phyloP scores from a whole-genome alignment of 2,113 vertebrate species.

The Coregonus clupeaformis region DNA sequence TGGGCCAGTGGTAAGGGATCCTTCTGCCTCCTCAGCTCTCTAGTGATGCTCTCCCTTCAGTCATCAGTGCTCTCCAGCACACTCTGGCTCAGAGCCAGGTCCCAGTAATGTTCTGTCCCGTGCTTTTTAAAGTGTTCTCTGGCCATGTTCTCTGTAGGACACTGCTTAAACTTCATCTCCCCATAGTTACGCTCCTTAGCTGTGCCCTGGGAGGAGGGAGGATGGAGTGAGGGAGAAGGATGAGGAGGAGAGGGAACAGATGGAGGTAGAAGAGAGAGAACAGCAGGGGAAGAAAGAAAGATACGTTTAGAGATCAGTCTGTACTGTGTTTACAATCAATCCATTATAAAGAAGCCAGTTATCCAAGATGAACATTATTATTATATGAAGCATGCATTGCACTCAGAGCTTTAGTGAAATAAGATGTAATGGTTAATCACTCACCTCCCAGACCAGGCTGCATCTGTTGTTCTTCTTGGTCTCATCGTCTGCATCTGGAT shows the following conservation, averaged over 20 bases:
- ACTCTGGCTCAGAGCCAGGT: slow-evolving; percentile 92
- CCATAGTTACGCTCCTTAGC: slow-evolving; percentile 93
- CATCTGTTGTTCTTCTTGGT: slow-evolving; percentile 94
- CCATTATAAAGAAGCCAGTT: too few species aligned
- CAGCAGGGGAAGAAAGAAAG: neutral
- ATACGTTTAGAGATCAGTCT: too few species aligned
- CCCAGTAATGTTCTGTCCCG: slow-evolving; percentile 96
- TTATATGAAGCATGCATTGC: too few species aligned
- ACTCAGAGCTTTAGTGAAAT: too few species aligned
- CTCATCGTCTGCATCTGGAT: slow-evolving; percentile 87
- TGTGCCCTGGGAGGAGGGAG: slow-evolving; percentile 81
- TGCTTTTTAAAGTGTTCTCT: slow-evolving; percentile 99
- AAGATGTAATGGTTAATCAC: slow-evolving; percentile 27
- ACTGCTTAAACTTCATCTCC: slow-evolving; percentile 98
- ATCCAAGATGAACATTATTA: too few species aligned
- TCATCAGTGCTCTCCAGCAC: slow-evolving; percentile 90
- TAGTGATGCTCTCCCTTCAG: slow-evolving; percentile 48
- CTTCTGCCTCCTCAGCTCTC: too few species aligned
- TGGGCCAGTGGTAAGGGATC: too few species aligned
- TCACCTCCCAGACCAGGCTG: slow-evolving; percentile 95
- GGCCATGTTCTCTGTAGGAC: slow-evolving; percentile 97
- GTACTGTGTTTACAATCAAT: too few species aligned
- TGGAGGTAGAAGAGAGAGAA: neutral
- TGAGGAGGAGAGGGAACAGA: neutral
- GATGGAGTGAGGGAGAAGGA: neutral